A percentile compares a stretch with the other conserved stretches of the same genome.
Conservation (phyloP, 2,888 invertebrate species). For the Pandemis corylana region DNA sequence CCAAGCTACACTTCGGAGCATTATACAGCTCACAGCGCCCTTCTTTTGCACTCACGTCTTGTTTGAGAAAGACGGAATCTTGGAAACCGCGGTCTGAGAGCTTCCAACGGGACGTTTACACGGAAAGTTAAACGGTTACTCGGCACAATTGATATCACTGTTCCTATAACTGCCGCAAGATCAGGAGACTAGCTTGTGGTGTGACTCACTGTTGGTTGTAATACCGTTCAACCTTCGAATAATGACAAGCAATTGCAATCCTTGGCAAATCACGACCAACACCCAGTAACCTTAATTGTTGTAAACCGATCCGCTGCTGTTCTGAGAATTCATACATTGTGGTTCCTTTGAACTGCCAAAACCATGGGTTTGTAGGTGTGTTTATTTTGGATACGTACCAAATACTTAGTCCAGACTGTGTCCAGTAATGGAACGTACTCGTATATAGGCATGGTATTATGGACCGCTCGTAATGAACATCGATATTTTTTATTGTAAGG, state of each 20-base stretch:
- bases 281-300: constrained; percentile 35
- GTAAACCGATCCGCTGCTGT: constrained; percentile 5
- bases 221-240: constrained; percentile 10
- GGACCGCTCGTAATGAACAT: neutral
- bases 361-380: neutral
- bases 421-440: neutral
- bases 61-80: constrained; percentile 9
- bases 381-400: constrained; percentile 6
- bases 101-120: constrained; percentile 3
- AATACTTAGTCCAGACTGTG: neutral
- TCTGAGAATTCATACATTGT: constrained; percentile 19
- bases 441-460: constrained; percentile 3
- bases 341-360: constrained; percentile 10
- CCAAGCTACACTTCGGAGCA: constrained; percentile 24
- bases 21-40: neutral
- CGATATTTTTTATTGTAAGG: constrained; percentile 15
- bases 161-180: neutral
- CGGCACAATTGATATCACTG: neutral
- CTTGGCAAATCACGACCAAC: constrained; percentile 18
- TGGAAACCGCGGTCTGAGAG: neutral
- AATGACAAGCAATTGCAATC: constrained; percentile 20
- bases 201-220: constrained; percentile 17
- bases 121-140: constrained; percentile 3
- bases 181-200: neutral
- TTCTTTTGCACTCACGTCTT: neutral